Evolutionary conservation across 2,797 vertebrate genomes (phyloP).

Genomic region (Malacoctenus gilli): DNA sequence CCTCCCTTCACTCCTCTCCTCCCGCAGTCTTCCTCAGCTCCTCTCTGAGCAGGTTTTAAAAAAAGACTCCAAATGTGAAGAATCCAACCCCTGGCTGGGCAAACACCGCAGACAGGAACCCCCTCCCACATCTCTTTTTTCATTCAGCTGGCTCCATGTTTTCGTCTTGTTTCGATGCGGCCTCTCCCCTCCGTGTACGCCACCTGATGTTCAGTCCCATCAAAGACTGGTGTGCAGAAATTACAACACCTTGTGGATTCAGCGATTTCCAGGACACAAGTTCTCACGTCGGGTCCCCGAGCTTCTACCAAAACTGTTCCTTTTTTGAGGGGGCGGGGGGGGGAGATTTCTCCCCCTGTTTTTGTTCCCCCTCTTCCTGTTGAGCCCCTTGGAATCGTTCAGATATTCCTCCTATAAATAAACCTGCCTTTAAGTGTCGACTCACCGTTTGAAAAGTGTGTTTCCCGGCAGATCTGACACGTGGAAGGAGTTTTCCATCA

Average conservation of each 20-base stretch:
- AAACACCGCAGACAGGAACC: conserved; percentile 26
- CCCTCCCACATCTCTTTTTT: not conserved
- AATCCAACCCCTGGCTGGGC: conserved; percentile 44
- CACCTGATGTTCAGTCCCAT: conserved; percentile 49
- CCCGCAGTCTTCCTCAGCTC: conserved; percentile 70
- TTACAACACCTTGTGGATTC: conserved; percentile 7
- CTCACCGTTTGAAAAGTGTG: conserved; percentile 34
- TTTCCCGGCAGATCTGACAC: conserved; percentile 46
- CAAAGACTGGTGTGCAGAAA: conserved; percentile 30
- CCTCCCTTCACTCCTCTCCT: conserved; percentile 20
- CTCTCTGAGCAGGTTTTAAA: conserved; percentile 59
- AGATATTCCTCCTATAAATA: conserved; percentile 8
- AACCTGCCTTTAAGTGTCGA: conserved; percentile 31
- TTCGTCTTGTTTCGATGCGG: conserved; percentile 43
- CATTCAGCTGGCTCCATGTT: conserved; percentile 48
- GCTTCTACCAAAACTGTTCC: too few relatives aligned
- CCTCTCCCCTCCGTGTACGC: conserved; percentile 31
- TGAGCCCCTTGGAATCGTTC: conserved; percentile 5
- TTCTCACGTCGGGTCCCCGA: conserved; percentile 23
- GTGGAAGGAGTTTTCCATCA: conserved; percentile 28
- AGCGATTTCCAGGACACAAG: not conserved
- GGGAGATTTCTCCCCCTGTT: conserved; percentile 6
- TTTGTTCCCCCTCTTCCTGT: conserved; percentile 2
- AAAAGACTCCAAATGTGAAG: conserved; percentile 73
- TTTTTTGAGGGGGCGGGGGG: conserved; percentile 36